Base-by-base conservation (phyloP, 2,797 vertebrate genomes). In the Mareca strepera region DNA sequence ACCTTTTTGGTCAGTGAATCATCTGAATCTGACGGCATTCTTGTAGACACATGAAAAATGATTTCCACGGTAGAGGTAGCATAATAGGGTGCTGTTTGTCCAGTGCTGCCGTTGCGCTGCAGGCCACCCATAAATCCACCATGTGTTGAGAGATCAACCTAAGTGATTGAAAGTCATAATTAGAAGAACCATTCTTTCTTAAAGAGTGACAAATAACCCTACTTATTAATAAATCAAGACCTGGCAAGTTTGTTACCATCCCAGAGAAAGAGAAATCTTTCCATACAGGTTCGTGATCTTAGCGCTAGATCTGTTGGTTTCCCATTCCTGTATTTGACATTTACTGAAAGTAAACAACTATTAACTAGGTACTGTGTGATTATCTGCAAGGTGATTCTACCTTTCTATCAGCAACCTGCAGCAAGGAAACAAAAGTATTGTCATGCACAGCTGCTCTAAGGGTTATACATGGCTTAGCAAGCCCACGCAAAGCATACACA, bases 121-220 rank as follows among this genome's bases (percentile, higher is more conserved):
- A 99, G 98, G 67, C 99, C 99, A 0, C 99, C 99, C 99, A 99
- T 99, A 87, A 99, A 99, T n/a, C 99, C 99, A 43, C 99, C 99
- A 48, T 99, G 99, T 23, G 99, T 98, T n/a, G 99, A 98, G 77
- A 99, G 98, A 90, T 99, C 98, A 87, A 99, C 99, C 99, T 99
- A 95, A 87, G 26, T 3, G 55, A 89, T 77, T 8, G 16, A 75
- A 86, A 59, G 67, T 7, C 80, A 67, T 17, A 13, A 7, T 48
- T 11, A 77, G 77, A 39, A 58, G 26, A 37, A 25, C 50, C 28
- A 31, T 20, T 22, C 60, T 63, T 5, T 3, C 44, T 26, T 37
- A 14, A 62, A 23, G n/a, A 23, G 26, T 29, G 29, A 17, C 5
- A 6, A 53, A 7, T 7, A 7, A 53, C 4, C 28, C 7, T 1